A percentile compares a stretch with the other conserved stretches of the same genome.
phyloP scores from a whole-genome alignment of 2,113 vertebrate species.

The Nipponia nippon region DNA sequence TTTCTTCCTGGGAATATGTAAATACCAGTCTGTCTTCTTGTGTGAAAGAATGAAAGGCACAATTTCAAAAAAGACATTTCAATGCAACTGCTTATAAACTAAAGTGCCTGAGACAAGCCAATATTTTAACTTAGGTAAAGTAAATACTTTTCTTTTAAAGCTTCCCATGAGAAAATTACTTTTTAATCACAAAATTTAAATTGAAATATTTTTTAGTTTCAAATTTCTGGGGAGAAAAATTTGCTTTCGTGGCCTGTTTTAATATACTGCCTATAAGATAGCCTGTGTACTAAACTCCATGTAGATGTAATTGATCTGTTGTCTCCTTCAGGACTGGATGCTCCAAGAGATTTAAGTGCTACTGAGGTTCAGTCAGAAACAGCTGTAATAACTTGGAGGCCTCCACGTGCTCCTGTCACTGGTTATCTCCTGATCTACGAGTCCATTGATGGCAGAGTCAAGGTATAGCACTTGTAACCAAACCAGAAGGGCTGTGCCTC shows the following conservation, averaged over 20 bases:
- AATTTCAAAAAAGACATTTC: not conserved
- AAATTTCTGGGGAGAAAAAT: not conserved
- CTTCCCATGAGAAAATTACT: not conserved
- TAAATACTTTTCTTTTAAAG: not conserved
- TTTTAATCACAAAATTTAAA: not conserved
- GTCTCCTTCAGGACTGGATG: constrained; percentile 82
- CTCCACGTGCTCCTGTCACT: constrained; percentile 85
- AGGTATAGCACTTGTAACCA: constrained; percentile 71
- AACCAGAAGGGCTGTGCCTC: not conserved
- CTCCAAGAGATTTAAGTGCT: constrained; percentile 84
- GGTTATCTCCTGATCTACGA: constrained; percentile 90
- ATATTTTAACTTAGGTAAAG: not conserved
- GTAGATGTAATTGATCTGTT: not conserved
- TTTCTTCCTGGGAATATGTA: not conserved
- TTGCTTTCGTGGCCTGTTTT: not conserved
- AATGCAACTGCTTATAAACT: not conserved
- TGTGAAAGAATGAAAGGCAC: not conserved
- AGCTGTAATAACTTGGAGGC: constrained; percentile 86
- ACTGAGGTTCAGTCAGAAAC: constrained; percentile 89
- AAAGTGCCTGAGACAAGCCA: not conserved
- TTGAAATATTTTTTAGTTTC: not conserved
- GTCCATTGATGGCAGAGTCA: constrained; percentile 81
- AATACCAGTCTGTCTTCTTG: not conserved
- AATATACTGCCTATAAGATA: not conserved
- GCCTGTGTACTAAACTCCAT: not conserved